Evolutionary conservation across 2,797 vertebrate species (phyloP).

Genomic region (Florisuga fusca): DNA sequence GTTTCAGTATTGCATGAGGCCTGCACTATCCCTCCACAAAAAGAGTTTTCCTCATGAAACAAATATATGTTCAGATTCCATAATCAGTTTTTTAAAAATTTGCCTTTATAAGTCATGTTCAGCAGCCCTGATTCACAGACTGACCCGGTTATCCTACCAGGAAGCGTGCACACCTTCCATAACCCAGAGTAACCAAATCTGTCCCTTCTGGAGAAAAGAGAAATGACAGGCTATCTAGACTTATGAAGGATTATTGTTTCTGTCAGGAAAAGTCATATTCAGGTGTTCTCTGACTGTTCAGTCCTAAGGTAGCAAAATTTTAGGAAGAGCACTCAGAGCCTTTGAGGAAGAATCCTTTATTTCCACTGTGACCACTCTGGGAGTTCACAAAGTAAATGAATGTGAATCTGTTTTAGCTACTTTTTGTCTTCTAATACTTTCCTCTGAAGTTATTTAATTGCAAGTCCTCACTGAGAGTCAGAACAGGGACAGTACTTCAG

Average conservation of each 20-base stretch:
- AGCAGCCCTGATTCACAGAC: neutral
- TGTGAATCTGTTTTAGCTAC: neutral
- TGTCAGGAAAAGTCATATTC: neutral
- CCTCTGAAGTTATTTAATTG: conserved; percentile 51
- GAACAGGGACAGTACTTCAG: conserved; percentile 31
- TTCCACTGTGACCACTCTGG: neutral
- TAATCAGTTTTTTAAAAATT: neutral
- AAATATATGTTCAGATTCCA: neutral
- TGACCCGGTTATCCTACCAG: neutral
- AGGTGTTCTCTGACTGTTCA: neutral
- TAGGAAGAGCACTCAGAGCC: neutral
- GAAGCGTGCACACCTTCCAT: neutral
- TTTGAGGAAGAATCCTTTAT: neutral
- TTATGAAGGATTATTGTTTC: neutral
- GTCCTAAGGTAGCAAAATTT: neutral
- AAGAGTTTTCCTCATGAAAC: neutral
- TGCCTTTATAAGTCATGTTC: neutral
- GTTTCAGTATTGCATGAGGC: neutral
- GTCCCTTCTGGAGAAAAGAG: neutral
- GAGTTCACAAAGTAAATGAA: neutral
- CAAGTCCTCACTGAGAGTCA: conserved; percentile 52
- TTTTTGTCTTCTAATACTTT: neutral
- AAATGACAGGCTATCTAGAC: neutral
- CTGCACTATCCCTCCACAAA: neutral
- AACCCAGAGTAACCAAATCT: accelerated